Evolutionary conservation across 2,113 vertebrate species (phyloP).

Genomic region (Tamias sibiricus): DNA sequence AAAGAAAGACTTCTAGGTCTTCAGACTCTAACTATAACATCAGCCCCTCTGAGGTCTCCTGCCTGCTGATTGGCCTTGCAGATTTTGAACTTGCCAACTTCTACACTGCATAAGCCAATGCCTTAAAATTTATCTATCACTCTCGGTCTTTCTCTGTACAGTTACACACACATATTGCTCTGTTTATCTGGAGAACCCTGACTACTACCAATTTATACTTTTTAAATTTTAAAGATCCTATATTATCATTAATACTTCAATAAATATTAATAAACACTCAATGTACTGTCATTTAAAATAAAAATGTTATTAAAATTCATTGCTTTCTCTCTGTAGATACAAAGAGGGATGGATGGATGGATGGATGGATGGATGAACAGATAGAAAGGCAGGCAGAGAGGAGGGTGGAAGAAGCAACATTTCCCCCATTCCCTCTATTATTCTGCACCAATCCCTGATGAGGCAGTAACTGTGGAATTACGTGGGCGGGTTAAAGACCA

Average conservation of each 20-base stretch:
- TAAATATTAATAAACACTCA: not conserved
- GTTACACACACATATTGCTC: not conserved
- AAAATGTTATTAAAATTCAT: constrained; percentile 2
- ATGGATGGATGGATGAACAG: too few relatives aligned
- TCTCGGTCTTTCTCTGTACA: not conserved
- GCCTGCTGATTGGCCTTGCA: not conserved
- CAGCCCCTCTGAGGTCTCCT: not conserved
- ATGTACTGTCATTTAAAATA: not conserved
- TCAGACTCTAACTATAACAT: not conserved
- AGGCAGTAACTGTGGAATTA: not conserved
- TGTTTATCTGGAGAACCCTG: not conserved
- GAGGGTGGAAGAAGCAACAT: not conserved
- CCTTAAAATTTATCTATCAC: not conserved
- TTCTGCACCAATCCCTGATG: not conserved
- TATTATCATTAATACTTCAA: not conserved
- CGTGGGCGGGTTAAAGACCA: not conserved
- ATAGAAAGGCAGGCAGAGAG: not conserved
- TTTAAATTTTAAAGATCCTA: not conserved
- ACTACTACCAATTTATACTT: not conserved
- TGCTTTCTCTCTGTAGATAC: not conserved
- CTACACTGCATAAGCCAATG: not conserved
- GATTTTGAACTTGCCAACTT: not conserved
- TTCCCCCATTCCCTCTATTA: not conserved
- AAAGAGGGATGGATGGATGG: not conserved
- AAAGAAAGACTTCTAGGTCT: not conserved